Evolutionary conservation across 2,888 invertebrate genomes (phyloP).

Genomic region (Pterostichus madidus): DNA sequence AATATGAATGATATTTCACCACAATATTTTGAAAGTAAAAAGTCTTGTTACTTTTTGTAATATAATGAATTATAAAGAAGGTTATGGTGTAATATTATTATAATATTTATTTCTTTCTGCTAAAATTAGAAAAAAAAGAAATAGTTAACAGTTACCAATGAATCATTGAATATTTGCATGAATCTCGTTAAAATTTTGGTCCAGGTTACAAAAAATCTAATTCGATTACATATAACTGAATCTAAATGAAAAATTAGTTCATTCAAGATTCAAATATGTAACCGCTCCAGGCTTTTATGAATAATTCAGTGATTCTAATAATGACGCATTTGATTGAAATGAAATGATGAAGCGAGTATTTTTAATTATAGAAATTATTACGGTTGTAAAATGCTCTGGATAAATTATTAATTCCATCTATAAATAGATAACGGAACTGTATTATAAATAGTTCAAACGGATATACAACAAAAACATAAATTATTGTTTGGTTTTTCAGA

Average conservation of each 20-base stretch:
- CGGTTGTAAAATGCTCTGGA: constrained; percentile 14
- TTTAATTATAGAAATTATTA: constrained; percentile 25
- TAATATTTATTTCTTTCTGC: too few relatives aligned
- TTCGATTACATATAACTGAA: not conserved
- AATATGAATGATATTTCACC: too few relatives aligned
- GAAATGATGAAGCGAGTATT: constrained; percentile 1
- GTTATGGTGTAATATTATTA: too few relatives aligned
- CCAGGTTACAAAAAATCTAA: not conserved
- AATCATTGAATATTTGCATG: not conserved
- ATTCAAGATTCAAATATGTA: not conserved
- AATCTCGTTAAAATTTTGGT: not conserved
- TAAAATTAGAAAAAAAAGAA: too few relatives aligned
- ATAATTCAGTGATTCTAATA: constrained; percentile 3
- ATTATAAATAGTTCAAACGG: constrained; percentile 18
- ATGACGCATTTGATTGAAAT: constrained; percentile 20
- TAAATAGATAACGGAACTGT: constrained; percentile 33
- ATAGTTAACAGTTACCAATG: not conserved
- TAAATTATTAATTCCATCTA: constrained; percentile 35
- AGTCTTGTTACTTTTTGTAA: too few relatives aligned
- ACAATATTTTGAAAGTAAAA: too few relatives aligned
- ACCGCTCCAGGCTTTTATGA: not conserved
- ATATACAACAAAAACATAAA: not conserved
- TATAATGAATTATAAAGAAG: too few relatives aligned
- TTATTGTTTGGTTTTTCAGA: constrained; percentile 2
- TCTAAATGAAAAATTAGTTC: constrained; percentile 2